Conservation (phyloP, 2,113 vertebrate species). For the Leptosomus discolor region DNA sequence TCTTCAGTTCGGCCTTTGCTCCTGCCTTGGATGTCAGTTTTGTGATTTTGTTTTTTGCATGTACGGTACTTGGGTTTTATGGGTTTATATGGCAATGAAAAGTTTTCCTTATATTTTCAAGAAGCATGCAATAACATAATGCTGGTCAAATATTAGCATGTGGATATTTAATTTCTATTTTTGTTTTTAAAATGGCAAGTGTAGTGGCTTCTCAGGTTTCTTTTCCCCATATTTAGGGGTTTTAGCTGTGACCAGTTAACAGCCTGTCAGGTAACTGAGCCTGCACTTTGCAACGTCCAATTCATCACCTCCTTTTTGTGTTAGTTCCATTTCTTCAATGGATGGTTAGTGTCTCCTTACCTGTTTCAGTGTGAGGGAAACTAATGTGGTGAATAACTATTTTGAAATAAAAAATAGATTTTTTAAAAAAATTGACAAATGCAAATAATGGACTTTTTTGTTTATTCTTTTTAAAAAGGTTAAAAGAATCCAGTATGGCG, state of each 20-base stretch:
- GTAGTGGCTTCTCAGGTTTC: not conserved
- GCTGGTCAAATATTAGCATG: not conserved
- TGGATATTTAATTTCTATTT: not conserved
- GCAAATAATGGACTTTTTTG: not conserved
- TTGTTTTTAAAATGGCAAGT: not conserved
- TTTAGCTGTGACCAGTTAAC: not conserved
- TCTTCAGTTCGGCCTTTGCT: not conserved
- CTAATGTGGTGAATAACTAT: not conserved
- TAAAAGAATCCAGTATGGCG: constrained; percentile 87
- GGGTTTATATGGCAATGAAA: not conserved
- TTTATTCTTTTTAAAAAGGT: constrained; percentile 68
- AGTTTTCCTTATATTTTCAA: not conserved
- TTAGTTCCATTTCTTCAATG: not conserved
- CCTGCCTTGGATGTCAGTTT: not conserved
- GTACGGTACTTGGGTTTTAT: not conserved
- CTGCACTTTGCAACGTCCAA: not conserved
- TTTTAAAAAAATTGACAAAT: not conserved
- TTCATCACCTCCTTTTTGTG: not conserved
- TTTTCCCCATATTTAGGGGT: not conserved
- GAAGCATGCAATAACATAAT: too few species aligned
- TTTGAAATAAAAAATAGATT: not conserved
- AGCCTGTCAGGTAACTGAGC: not conserved
- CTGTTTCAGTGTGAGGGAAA: not conserved
- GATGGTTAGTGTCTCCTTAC: not conserved
- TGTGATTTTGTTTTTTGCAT: not conserved